Percentiles rank a stretch among this genome's conserved stretches.
Evolutionary conservation across 1,140 invertebrate genomes (phyloP).

Genomic region (Wiebesia pumilae): DNA sequence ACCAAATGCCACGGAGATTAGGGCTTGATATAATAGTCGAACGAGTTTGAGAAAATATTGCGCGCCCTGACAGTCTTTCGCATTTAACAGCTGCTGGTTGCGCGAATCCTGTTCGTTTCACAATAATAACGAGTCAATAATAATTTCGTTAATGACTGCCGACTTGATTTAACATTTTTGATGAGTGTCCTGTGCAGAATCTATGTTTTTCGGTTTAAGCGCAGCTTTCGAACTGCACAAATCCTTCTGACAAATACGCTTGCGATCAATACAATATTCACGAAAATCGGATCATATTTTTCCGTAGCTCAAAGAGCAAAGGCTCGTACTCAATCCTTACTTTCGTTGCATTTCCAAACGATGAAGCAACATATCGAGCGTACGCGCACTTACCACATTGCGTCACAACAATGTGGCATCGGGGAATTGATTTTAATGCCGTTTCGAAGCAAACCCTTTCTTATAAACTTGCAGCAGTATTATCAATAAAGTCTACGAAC

Average conservation of each 20-base stretch:
- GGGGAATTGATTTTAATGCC: no score
- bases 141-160: neutral
- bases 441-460: no score
- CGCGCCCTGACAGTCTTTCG: neutral
- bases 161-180: neutral
- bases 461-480: no score
- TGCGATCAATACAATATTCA: no score
- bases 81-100: neutral
- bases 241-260: no score
- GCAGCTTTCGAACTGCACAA: neutral
- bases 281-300: neutral
- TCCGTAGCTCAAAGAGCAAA: neutral
- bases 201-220: neutral
- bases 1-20: neutral
- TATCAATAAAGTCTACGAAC: no score
- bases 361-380: neutral
- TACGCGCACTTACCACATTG: no score
- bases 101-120: neutral
- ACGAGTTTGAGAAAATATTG: neutral
- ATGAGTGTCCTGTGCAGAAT: neutral
- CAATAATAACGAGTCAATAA: neutral
- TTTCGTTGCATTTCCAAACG: neutral
- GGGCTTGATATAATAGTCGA: neutral
- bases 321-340: neutral
- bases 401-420: no score